Conservation (phyloP, 1,140 invertebrate species). For the Zaprionus vittiger region DNA sequence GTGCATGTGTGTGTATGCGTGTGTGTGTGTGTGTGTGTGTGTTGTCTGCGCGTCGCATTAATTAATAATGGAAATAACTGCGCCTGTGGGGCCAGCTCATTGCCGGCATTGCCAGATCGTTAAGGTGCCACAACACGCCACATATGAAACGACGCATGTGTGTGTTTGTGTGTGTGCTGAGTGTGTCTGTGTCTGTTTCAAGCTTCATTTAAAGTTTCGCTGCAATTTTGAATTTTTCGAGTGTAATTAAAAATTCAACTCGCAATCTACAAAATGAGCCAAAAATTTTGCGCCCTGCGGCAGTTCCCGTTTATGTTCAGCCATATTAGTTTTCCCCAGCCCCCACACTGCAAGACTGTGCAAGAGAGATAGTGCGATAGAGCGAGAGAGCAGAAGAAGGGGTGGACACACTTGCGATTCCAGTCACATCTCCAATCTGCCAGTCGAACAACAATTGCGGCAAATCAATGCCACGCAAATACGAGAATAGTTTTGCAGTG, state of each 20-base stretch:
- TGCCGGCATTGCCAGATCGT: conserved; percentile 38
- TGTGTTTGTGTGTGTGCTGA: conserved; percentile 6
- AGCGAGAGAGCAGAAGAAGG: neutral
- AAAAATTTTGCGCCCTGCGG: conserved; percentile 35
- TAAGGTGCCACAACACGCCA: conserved; percentile 12
- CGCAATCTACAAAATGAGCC: conserved; percentile 61
- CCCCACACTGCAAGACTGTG: neutral
- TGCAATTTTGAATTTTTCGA: conserved; percentile 70
- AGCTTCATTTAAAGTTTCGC: conserved; percentile 68
- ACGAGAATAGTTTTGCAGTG: conserved; percentile 5
- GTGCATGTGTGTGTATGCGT: neutral
- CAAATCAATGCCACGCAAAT: conserved; percentile 9
- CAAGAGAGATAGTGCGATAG: neutral
- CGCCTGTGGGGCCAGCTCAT: conserved; percentile 17
- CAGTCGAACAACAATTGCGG: conserved; percentile 1
- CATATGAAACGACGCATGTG: neutral
- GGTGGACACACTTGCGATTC: neutral
- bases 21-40: conserved; percentile 7
- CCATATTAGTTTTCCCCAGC: conserved; percentile 32
- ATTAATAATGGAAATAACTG: conserved; percentile 76
- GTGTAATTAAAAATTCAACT: conserved; percentile 77
- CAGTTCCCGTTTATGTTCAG: conserved; percentile 8
- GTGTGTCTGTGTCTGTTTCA: neutral
- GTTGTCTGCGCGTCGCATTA: conserved; percentile 63
- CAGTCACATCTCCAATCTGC: conserved; percentile 7